phyloP scores from a whole-genome alignment of 2,113 vertebrate species.

The Festucalex cinctus region DNA sequence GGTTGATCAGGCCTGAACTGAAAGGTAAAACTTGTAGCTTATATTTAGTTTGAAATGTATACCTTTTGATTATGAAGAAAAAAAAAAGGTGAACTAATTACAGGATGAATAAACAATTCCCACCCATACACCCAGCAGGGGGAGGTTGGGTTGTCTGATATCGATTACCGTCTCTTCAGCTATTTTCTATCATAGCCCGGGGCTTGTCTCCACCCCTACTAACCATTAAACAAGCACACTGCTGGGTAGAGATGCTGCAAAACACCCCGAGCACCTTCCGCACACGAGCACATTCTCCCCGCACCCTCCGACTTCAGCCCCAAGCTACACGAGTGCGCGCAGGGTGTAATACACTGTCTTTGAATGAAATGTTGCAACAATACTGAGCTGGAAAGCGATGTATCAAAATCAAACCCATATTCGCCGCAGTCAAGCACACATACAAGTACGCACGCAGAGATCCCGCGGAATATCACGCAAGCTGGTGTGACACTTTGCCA shows the following conservation, averaged over 20 bases:
- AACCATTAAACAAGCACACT: conserved; percentile 29
- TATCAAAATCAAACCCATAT: conserved; percentile 2
- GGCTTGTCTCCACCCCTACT: conserved; percentile 42
- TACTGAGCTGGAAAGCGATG: conserved; percentile 1
- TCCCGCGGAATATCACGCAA: not conserved
- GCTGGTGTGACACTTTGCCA: not conserved
- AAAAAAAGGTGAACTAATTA: conserved; percentile 3
- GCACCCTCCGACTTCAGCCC: conserved; percentile 1
- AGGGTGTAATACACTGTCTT: conserved; percentile 11
- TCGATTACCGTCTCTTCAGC: conserved; percentile 44
- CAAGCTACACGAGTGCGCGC: conserved; percentile 7
- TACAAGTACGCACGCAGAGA: not conserved
- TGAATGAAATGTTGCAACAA: not conserved
- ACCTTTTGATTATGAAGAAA: conserved; percentile 1
- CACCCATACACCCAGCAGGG: conserved; percentile 8
- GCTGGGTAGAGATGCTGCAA: conserved; percentile 11
- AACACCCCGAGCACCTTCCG: not conserved
- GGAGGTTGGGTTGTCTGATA: conserved; percentile 27
- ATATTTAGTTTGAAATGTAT: not conserved
- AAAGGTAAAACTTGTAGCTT: not conserved
- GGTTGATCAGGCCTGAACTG: not conserved
- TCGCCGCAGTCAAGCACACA: not conserved
- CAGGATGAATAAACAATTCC: conserved; percentile 28
- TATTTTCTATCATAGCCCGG: conserved; percentile 42
- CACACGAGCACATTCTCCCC: not conserved